phyloP scores from a whole-genome alignment of 92 coral and sea anemone genomes.

The Zoanthus sansibaricus region DNA sequence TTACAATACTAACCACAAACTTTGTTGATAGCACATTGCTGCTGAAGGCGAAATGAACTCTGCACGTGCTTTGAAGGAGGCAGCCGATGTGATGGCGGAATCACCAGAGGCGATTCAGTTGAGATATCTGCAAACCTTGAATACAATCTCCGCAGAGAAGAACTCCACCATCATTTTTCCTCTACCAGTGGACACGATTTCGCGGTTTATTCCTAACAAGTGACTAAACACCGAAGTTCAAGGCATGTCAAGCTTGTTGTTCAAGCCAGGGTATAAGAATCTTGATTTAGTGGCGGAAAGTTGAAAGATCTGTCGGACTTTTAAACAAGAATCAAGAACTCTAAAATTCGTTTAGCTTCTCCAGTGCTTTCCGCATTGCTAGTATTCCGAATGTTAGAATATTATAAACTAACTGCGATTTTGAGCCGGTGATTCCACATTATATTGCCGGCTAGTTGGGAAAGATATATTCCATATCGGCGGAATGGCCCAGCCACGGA shows the following conservation, averaged over 20 bases:
- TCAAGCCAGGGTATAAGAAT: not conserved
- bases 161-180: slow-evolving; percentile 96
- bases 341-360: no score
- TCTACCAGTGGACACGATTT: slow-evolving; percentile 75
- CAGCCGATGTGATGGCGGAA: slow-evolving; percentile 85
- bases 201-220: slow-evolving; percentile 36
- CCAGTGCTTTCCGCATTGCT: no score
- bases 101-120: slow-evolving; percentile 92
- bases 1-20: not conserved
- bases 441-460: no score
- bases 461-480: no score
- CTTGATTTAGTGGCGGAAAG: no score
- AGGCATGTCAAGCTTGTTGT: not conserved
- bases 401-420: no score
- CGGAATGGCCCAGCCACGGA: no score
- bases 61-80: not conserved
- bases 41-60: slow-evolving; percentile 2
- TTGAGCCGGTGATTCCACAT: no score
- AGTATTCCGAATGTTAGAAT: no score
- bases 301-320: no score
- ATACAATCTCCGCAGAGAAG: slow-evolving; percentile 94
- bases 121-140: slow-evolving; percentile 92
- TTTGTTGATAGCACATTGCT: not conserved
- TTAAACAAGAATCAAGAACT: no score
- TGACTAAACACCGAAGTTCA: not conserved